Percentiles rank a stretch among this genome's conserved stretches.
Conservation (phyloP, 1,140 invertebrate genomes). For the Diplogasteroides magnus region DNA sequence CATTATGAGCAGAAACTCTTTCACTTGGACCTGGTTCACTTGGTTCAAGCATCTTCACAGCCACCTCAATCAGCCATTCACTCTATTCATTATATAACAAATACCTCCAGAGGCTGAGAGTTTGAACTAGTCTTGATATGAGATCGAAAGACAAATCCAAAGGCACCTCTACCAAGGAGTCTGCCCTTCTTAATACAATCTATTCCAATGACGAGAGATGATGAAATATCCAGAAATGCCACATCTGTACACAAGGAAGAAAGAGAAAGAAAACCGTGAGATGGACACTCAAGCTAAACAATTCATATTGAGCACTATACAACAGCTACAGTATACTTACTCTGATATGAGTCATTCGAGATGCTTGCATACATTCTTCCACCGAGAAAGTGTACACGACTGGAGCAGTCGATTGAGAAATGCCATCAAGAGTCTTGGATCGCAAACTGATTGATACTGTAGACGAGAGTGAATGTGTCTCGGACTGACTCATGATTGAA, state of each 20-base stretch:
- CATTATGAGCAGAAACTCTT: constrained; percentile 68
- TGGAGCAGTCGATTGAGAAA: constrained; percentile 22
- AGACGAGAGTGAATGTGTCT: constrained; percentile 7
- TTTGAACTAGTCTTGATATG: constrained; percentile 63
- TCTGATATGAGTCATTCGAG: constrained; percentile 68
- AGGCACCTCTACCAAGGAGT: constrained; percentile 86
- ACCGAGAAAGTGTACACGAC: constrained; percentile 67
- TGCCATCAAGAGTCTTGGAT: constrained; percentile 18
- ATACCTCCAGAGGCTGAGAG: constrained; percentile 14
- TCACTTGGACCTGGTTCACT: constrained; percentile 77
- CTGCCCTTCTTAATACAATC: constrained; percentile 72
- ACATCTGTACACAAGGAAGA: constrained; percentile 74
- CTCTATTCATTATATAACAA: too few relatives aligned
- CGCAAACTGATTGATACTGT: too few relatives aligned
- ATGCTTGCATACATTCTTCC: constrained; percentile 87
- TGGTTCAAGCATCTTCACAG: constrained; percentile 90
- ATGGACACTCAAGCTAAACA: constrained; percentile 64
- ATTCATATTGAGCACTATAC: background rate
- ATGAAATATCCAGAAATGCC: constrained; percentile 80
- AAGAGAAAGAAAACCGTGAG: constrained; percentile 69
- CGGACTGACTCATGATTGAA: constrained; percentile 6
- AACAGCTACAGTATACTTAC: too few relatives aligned
- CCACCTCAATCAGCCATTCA: constrained; percentile 65
- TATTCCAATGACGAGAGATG: constrained; percentile 71
- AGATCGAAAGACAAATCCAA: constrained; percentile 89